Evolutionary conservation across 2,797 vertebrate genomes (phyloP), one percentile per base, ranked within the genome.

Genomic region (Setipinna tenuifilis): DNA sequence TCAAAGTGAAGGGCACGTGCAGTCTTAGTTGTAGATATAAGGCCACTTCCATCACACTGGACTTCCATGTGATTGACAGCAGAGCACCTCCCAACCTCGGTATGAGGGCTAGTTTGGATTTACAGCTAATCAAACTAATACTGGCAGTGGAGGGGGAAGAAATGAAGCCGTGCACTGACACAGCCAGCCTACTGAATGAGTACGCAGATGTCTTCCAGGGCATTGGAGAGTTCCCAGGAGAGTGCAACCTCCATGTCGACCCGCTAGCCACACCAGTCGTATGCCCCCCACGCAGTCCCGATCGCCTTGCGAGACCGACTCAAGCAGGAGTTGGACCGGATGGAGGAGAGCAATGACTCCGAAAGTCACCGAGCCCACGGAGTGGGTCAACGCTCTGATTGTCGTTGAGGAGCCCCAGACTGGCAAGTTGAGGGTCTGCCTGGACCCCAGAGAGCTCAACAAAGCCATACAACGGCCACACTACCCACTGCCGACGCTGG

Each of bases 191-290:
- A 7, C 14, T 86, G n/a, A 59, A 44, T 28, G 86, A 86, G 17
- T 86, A 62, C 12, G 6, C 59, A 1, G 68, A 81, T 46, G 86
- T 83, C n/a, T 86, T 86, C 31, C 41, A 83, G 44, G 50, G 86
- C 19, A 83, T 82, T 7, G 58, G 86, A 12, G 17, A 31, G 17
- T 87, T 84, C 14, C 61, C 31, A 25, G 35, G 83, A 19, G 62
- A 85, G 2, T 83, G 81, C 35, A 82, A 10, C 17, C 6, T 83
- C 12, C 12, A 44, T 10, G 10, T 83, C 7, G 58, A 83, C 14
- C 84, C 82, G 16, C 21, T 2, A 1, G 21, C 6, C 17, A 12
- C 65, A 57, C 41, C 58, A 17, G 87, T 83, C 14, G 84, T 54
- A 0, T 81, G n/a, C 59, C 82, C 86, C 2, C 81, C 82, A 23